Evolutionary conservation across 2,797 vertebrate genomes (phyloP).

Genomic region (Telmatherina bonti): DNA sequence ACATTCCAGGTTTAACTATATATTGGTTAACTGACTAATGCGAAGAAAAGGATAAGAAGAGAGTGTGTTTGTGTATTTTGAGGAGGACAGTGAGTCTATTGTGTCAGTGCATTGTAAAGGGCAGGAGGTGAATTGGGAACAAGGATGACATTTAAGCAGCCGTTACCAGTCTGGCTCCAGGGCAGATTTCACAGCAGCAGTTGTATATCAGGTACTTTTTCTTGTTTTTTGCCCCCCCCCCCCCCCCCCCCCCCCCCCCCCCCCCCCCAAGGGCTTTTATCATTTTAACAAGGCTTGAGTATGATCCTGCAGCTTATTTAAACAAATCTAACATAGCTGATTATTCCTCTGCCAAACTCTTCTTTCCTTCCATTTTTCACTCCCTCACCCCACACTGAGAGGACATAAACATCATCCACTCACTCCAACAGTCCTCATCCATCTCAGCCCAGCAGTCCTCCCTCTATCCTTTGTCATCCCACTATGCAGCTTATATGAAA

Average conservation of each 20-base stretch:
- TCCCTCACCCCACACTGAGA: conserved; percentile 8
- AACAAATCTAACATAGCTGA: conserved; percentile 11
- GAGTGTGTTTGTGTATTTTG: conserved; percentile 40
- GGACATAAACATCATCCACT: conserved; percentile 39
- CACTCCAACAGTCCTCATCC: conserved; percentile 41
- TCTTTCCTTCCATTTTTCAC: conserved; percentile 18
- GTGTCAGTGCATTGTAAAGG: conserved; percentile 65
- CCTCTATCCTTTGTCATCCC: conserved; percentile 9
- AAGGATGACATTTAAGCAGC: conserved; percentile 67
- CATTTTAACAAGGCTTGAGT: conserved; percentile 9
- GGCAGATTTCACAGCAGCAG: conserved; percentile 26
- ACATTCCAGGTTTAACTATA: conserved; percentile 60
- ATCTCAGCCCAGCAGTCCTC: conserved; percentile 29
- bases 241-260: not conserved
- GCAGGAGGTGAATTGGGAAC: conserved; percentile 72
- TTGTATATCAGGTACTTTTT: conserved; percentile 34
- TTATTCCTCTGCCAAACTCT: conserved; percentile 8
- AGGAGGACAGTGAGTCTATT: conserved; percentile 54
- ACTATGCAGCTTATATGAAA: conserved; percentile 16
- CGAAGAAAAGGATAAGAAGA: conserved; percentile 51
- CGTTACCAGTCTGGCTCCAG: conserved; percentile 43
- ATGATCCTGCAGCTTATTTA: conserved; percentile 9
- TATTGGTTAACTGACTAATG: conserved; percentile 67
- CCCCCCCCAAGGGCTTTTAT: not conserved
- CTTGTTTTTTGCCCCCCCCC: not conserved